phyloP scores from a whole-genome alignment of 2,888 invertebrate species.

The Trissolcus japonicus region DNA sequence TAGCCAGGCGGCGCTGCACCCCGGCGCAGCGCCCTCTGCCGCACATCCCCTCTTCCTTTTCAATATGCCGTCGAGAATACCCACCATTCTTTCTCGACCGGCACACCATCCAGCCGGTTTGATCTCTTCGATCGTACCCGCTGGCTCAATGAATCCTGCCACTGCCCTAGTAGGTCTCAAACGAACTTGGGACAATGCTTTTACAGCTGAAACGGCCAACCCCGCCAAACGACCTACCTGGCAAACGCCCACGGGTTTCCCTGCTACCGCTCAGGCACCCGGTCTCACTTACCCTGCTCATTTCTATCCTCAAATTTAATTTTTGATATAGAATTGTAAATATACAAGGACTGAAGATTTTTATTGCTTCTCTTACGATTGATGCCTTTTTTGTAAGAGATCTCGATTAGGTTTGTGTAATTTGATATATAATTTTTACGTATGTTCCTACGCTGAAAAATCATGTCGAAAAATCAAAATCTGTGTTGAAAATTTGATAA shows the following conservation, averaged over 20 bases:
- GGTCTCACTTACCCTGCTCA: slow-evolving; percentile 79
- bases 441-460: too few relatives aligned
- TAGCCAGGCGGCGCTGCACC: slow-evolving; percentile 78
- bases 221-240: slow-evolving; percentile 70
- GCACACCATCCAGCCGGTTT: slow-evolving; percentile 66
- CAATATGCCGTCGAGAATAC: slow-evolving; percentile 69
- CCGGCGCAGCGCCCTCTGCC: slow-evolving; percentile 72
- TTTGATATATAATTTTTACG: too few relatives aligned
- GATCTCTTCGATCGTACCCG: slow-evolving; percentile 65
- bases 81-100: slow-evolving; percentile 70
- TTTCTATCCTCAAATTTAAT: slow-evolving; percentile 75
- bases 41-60: slow-evolving; percentile 72
- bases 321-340: too few relatives aligned
- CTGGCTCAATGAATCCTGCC: slow-evolving; percentile 71
- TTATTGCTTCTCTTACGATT: too few relatives aligned
- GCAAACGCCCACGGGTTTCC: slow-evolving; percentile 73
- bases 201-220: slow-evolving; percentile 77
- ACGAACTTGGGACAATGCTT: slow-evolving; percentile 85
- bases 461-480: too few relatives aligned
- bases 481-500: too few relatives aligned
- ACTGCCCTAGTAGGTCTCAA: slow-evolving; percentile 79
- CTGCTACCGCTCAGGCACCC: slow-evolving; percentile 72
- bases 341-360: too few relatives aligned
- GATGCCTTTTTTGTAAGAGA: too few relatives aligned
- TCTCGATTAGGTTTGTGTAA: too few relatives aligned